Evolutionary conservation across 2,888 invertebrate genomes (phyloP), one percentile per base, ranked within the genome.

Genomic region (Lasioglossum lativentre): DNA sequence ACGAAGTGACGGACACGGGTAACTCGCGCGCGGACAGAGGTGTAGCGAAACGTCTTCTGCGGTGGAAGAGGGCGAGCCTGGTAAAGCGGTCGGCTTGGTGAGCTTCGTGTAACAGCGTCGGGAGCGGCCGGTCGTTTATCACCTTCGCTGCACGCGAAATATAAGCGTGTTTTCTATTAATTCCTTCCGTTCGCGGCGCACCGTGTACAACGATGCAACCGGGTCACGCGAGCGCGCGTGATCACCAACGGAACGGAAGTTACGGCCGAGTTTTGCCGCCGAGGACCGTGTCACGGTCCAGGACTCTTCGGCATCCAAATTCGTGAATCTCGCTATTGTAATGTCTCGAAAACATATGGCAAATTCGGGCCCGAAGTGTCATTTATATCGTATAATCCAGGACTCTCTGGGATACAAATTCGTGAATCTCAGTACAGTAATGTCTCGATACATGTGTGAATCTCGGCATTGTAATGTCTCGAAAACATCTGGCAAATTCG

Each of bases 131-230:
- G 78, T 83, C 87, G 91, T 92, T 92, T 90, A 92, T 92, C 91
- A 90, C 88, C 80, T 88, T 88, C 83, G 92, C 90, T 89, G 88
- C 89, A 91, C 90, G 92, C 89, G 81, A 93, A 93, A 93, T 93
- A 92, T 90, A 90, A 93, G 92, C 92, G 90, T 82, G 86, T 92
- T 93, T 93, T 92, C 93, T 93, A 93, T 93, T 93, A 93, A 93
- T 93, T 92, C 91, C 91, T 91, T 91, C 90, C 90, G 91, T 90
- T 92, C 82, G 85, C 73, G 63, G 76, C 56, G 76, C 52, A 27
- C 27, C 66, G 52, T 52, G 77, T 30, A 42, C 66, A 30, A 40
- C 82, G 83, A 87, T 85, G 86, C 81, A 90, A 86, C 72, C 86
- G 79, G 90, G 88, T 91, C 90, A 90, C 90, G 91, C 90, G 80